phyloP scores from a whole-genome alignment of 2,113 vertebrate species.

The Pangasianodon hypophthalmus region DNA sequence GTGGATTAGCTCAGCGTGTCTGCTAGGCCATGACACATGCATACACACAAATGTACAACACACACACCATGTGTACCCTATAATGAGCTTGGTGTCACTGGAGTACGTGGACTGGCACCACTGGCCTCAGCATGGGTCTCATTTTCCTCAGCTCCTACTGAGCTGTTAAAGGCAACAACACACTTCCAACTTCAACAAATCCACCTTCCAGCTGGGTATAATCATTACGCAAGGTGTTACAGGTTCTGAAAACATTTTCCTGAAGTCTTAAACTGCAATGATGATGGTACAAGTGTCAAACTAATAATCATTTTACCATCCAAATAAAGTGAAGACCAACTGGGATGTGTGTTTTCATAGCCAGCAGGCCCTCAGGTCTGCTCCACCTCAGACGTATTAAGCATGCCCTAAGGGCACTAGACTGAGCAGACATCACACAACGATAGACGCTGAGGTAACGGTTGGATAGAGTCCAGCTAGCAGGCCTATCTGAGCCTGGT shows the following conservation, averaged over 20 bases:
- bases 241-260: neutral
- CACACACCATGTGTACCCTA: constrained; percentile 21
- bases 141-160: constrained; percentile 30
- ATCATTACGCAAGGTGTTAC: neutral
- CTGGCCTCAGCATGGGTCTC: constrained; percentile 33
- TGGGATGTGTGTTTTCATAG: constrained; percentile 25
- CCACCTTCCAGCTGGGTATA: constrained; percentile 10
- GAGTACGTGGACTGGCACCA: constrained; percentile 39
- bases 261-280: neutral
- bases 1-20: constrained; percentile 36
- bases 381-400: constrained; percentile 25
- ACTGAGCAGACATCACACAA: neutral
- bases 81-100: constrained; percentile 51
- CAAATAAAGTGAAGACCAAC: constrained; percentile 3
- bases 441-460: constrained; percentile 36
- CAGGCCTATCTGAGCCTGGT: constrained; percentile 34
- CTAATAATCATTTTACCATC: constrained; percentile 15
- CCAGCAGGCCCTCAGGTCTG: constrained; percentile 7
- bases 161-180: constrained; percentile 20
- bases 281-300: neutral
- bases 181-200: neutral
- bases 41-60: constrained; percentile 15
- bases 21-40: constrained; percentile 7
- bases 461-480: constrained; percentile 31
- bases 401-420: constrained; percentile 22